Evolutionary conservation across 1,140 invertebrate genomes (phyloP), one percentile per base, ranked within the genome.

Genomic region (Cepaea nemoralis): DNA sequence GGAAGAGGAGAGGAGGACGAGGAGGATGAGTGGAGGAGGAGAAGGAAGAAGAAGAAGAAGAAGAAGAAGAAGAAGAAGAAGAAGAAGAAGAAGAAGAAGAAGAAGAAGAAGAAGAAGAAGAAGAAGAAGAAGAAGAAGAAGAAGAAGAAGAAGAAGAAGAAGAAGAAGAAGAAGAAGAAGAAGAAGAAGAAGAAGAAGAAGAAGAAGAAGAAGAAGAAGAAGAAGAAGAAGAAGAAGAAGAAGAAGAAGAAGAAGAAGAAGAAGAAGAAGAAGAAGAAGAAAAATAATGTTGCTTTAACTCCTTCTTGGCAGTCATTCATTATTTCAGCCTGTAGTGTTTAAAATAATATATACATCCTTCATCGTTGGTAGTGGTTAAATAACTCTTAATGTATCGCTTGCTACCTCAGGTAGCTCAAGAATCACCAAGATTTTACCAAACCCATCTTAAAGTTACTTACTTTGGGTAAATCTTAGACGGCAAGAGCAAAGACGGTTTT

Each of bases 141-240:
- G 12, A 33, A 69, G 5, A 69, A 69, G 31, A 69, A 22, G 12
- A 69, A 69, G 12, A 69, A 69, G 12, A 69, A 69, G 31, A 69
- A 69, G 31, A 69, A 69, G 31, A 69, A 22, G 31, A 69, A 69
- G 31, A 39, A 69, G 12, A 69, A 22, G 3, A 69, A 69, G 5
- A 69, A 69, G 31, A 69, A 69, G 37, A 69, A 69, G 31, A 69
- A 22, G 19, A 69, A 69, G 31, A 69, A 69, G 5, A 69, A 22
- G 31, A 69, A 69, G 31, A 69, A 22, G 31, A 69, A 33, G 31
- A 69, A 69, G 31, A 69, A 69, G 31, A 69, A 22, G 31, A 14
- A 69, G 31, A 69, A 69, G 12, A 69, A 69, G 31, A 69, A 69
- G 31, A 69, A 69, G 31, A 69, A 69, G 12, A 69, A 69, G 31